These are phyloP conservation scores for Bradypodion pumilum DNA, from an alignment of 2,797 vertebrate genomes.

Conservation along the genomic window DNA sequence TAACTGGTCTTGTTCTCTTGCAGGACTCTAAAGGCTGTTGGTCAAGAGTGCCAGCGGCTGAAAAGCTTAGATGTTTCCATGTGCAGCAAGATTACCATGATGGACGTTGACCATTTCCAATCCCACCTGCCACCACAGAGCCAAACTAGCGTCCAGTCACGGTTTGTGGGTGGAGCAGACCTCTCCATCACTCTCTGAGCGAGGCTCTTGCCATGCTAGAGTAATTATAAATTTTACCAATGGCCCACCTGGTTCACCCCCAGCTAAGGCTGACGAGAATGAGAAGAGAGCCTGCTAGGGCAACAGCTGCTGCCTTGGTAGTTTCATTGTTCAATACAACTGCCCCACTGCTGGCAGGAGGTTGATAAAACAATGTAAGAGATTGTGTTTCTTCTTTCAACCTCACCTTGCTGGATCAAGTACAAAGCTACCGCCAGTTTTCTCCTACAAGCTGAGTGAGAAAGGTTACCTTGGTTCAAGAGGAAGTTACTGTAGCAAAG, in stretches of 20 bases:
- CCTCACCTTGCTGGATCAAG: background rate
- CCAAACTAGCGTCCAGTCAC: slow-evolving; percentile 75
- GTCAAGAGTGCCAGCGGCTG: slow-evolving; percentile 78
- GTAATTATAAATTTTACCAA: background rate
- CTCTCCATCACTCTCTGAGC: slow-evolving; percentile 62
- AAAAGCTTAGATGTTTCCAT: slow-evolving; percentile 81
- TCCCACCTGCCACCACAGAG: slow-evolving; percentile 77
- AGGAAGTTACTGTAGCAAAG: background rate
- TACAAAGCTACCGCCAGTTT: background rate
- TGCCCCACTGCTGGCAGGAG: background rate
- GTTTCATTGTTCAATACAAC: background rate
- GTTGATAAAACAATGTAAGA: too few species aligned
- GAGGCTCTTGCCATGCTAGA: background rate
- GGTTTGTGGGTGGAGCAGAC: slow-evolving; percentile 77
- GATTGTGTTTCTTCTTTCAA: background rate
- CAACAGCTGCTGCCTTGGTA: background rate
- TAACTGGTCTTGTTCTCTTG: background rate
- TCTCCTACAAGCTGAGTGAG: background rate
- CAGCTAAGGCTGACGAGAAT: background rate
- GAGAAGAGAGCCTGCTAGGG: background rate
- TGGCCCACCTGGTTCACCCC: too few species aligned
- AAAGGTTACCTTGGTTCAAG: background rate
- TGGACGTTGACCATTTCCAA: slow-evolving; percentile 76
- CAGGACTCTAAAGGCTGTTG: slow-evolving; percentile 79
- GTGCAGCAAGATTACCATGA: slow-evolving; percentile 78